Evolutionary conservation across 2,113 vertebrate genomes (phyloP).

Genomic region (Paratilapia polleni): DNA sequence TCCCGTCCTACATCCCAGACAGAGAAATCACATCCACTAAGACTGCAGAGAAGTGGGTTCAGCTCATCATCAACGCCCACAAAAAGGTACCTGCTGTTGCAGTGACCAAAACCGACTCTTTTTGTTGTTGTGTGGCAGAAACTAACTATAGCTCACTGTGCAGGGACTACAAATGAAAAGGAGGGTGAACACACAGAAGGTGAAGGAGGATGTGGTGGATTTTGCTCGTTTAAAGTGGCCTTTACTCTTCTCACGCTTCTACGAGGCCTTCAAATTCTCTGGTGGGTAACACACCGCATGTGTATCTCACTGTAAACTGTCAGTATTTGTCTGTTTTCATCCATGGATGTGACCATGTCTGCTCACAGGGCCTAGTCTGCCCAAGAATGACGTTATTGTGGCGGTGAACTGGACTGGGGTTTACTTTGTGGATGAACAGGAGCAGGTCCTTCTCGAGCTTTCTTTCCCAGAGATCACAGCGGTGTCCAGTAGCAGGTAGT

Average conservation of each 20-base stretch:
- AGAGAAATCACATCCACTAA: conserved; percentile 91
- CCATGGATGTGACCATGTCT: background rate
- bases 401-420: conserved; percentile 98
- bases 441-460: conserved; percentile 96
- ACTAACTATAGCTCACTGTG: background rate
- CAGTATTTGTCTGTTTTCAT: background rate
- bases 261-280: conserved; percentile 98
- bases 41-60: conserved; percentile 93
- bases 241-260: conserved; percentile 97
- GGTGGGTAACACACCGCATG: conserved; percentile 67
- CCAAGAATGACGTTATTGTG: conserved; percentile 97
- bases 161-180: conserved; percentile 93
- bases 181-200: conserved; percentile 88
- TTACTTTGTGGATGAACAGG: conserved; percentile 98
- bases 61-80: conserved; percentile 90
- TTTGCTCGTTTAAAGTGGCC: conserved; percentile 98
- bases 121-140: background rate
- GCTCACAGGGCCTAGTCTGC: conserved; percentile 91
- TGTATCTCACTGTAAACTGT: background rate
- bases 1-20: conserved; percentile 96
- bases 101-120: background rate
- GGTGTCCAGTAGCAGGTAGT: conserved; percentile 92
- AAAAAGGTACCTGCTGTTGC: conserved; percentile 85
- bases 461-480: conserved; percentile 96
- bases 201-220: conserved; percentile 97